Percentiles rank a stretch among this genome's conserved stretches.
These are phyloP conservation scores for Popillia japonica DNA, from an alignment of 1,140 invertebrate species.

Conservation along the genomic window DNA sequence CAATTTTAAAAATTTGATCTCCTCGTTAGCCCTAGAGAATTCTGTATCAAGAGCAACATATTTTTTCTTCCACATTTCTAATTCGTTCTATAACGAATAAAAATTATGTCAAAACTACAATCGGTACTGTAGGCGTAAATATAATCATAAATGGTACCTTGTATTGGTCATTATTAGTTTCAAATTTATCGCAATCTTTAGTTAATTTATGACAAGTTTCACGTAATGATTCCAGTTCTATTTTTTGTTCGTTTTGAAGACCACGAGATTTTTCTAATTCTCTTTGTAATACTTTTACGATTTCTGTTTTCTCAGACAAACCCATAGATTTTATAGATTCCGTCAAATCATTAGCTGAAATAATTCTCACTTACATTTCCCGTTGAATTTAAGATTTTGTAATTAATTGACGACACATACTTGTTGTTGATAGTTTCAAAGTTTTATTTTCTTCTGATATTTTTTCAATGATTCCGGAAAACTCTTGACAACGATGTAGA, in stretches of 20 bases:
- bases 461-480: constrained; percentile 51
- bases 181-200: neutral
- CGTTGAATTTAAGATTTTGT: neutral
- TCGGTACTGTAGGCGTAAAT: neutral
- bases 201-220: constrained; percentile 6
- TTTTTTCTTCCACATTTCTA: constrained; percentile 27
- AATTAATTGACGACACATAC: neutral
- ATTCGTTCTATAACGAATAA: constrained; percentile 14
- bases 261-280: constrained; percentile 34
- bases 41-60: neutral
- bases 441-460: constrained; percentile 40
- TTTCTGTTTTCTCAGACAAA: constrained; percentile 34
- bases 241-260: neutral
- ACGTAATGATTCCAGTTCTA: neutral
- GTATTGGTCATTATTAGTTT: neutral
- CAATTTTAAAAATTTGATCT: neutral
- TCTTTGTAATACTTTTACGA: constrained; percentile 33
- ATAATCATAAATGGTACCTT: neutral
- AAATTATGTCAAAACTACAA: neutral
- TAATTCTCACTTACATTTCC: neutral
- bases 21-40: neutral
- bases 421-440: constrained; percentile 26
- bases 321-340: constrained; percentile 32
- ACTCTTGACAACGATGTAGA: constrained; percentile 52
- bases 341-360: constrained; percentile 27